Evolutionary conservation across 2,888 invertebrate species (phyloP).

Genomic region (Eilema griseolum): DNA sequence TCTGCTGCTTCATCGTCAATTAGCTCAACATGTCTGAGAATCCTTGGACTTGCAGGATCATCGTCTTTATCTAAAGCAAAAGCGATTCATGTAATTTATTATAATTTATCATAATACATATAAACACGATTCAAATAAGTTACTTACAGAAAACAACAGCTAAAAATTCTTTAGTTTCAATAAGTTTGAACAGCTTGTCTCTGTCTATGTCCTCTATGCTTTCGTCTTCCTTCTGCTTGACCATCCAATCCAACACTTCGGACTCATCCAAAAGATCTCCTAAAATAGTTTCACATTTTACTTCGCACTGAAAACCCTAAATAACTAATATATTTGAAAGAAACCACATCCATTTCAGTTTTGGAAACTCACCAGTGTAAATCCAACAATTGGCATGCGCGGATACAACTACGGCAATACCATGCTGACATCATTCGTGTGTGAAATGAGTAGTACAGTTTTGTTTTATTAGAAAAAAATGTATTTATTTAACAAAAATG

Average conservation of each 20-base stretch:
- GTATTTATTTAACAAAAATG: slow-evolving; percentile 85
- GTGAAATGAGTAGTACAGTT: slow-evolving; percentile 77
- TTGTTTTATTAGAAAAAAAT: slow-evolving; percentile 79
- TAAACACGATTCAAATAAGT: slow-evolving; percentile 8
- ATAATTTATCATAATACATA: too few relatives aligned
- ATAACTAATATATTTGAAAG: slow-evolving; percentile 62
- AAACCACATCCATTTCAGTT: slow-evolving; percentile 86
- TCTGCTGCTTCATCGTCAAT: slow-evolving; percentile 97
- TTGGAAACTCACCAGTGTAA: slow-evolving; percentile 82
- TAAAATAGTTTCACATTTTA: slow-evolving; percentile 76
- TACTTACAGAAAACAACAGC: slow-evolving; percentile 97
- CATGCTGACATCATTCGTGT: slow-evolving; percentile 86
- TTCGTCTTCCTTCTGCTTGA: slow-evolving; percentile 96
- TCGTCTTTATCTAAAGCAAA: slow-evolving; percentile 92
- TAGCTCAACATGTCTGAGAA: slow-evolving; percentile 94
- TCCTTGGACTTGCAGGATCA: slow-evolving; percentile 92
- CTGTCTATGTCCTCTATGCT: slow-evolving; percentile 96
- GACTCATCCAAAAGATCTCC: slow-evolving; percentile 89
- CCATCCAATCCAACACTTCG: slow-evolving; percentile 96
- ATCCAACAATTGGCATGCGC: slow-evolving; percentile 83
- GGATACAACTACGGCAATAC: slow-evolving; percentile 80
- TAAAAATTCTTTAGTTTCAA: slow-evolving; percentile 96
- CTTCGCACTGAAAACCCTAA: slow-evolving; percentile 61
- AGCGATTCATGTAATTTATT: background rate
- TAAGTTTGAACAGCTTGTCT: slow-evolving; percentile 93